Evolutionary conservation across 2,888 invertebrate genomes (phyloP).

Genomic region (Idaea aversata): DNA sequence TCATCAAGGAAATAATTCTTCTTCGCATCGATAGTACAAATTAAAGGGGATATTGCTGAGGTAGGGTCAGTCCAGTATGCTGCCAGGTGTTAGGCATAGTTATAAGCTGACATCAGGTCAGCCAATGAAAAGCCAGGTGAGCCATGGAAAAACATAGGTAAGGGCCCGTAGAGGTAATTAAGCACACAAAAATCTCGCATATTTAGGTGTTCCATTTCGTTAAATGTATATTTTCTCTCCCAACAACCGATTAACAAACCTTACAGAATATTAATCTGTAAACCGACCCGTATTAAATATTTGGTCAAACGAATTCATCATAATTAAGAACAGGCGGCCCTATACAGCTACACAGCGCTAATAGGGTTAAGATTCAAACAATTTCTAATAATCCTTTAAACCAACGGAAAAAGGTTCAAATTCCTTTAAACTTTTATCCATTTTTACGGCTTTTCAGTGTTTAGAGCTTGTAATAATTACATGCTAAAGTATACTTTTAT

Average conservation of each 20-base stretch:
- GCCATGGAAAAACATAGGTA: too few species aligned
- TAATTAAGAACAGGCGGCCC: conserved; percentile 21
- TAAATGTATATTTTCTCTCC: background rate
- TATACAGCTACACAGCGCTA: conserved; percentile 11
- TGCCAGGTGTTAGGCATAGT: too few species aligned
- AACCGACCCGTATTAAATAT: conserved; percentile 16
- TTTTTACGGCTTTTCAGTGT: conserved; percentile 5
- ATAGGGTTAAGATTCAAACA: conserved; percentile 12
- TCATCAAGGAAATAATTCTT: too few species aligned
- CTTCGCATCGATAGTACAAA: too few species aligned
- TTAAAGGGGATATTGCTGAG: too few species aligned
- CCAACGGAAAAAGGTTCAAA: background rate
- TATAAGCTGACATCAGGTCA: too few species aligned
- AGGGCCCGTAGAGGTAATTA: too few species aligned
- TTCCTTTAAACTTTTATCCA: background rate
- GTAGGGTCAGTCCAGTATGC: too few species aligned
- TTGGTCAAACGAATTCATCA: conserved; percentile 28
- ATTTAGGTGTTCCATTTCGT: background rate
- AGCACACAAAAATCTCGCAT: too few species aligned
- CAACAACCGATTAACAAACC: conserved; percentile 4
- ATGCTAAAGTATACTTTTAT: conserved; percentile 1
- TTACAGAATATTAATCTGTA: background rate
- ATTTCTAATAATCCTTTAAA: background rate
- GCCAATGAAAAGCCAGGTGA: too few species aligned
- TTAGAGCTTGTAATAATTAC: background rate